Conservation (phyloP, 1,140 invertebrate genomes). For the Venustaconcha ellipsiformis region DNA sequence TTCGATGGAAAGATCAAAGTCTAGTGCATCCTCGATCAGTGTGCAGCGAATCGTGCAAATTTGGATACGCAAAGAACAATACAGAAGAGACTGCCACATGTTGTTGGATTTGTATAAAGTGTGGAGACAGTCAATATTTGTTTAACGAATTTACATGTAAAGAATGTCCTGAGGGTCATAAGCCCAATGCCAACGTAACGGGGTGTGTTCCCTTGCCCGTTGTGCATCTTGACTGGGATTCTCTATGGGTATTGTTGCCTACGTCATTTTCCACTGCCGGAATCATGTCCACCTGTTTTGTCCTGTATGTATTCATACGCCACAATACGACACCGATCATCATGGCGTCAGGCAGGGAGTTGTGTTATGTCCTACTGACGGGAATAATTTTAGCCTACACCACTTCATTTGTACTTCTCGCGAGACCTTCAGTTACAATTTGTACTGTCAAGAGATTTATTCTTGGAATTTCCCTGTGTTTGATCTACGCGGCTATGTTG, state of each 20-base stretch:
- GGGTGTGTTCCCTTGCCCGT: constrained; percentile 65
- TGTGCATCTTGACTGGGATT: constrained; percentile 74
- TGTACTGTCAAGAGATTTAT: constrained; percentile 77
- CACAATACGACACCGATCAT: constrained; percentile 66
- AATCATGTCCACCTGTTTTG: constrained; percentile 60
- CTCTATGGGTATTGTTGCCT: constrained; percentile 73
- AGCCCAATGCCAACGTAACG: constrained; percentile 61
- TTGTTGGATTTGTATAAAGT: constrained; percentile 77
- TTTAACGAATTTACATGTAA: constrained; percentile 74
- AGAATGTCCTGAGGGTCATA: constrained; percentile 73
- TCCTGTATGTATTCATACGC: constrained; percentile 61
- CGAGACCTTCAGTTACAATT: constrained; percentile 73
- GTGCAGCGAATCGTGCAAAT: constrained; percentile 76
- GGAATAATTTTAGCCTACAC: constrained; percentile 67
- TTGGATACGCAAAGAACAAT: constrained; percentile 86
- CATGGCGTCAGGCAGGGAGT: constrained; percentile 68
- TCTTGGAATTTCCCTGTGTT: constrained; percentile 78
- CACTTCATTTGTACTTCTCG: constrained; percentile 65
- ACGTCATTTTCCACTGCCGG: constrained; percentile 72
- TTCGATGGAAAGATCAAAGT: constrained; percentile 55
- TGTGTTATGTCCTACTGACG: constrained; percentile 66
- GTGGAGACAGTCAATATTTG: constrained; percentile 74
- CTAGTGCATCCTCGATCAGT: constrained; percentile 72
- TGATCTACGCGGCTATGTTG: constrained; percentile 82
- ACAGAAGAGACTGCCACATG: constrained; percentile 93